Evolutionary conservation across 2,888 invertebrate species (phyloP).

Genomic region (Hymenopus coronatus): DNA sequence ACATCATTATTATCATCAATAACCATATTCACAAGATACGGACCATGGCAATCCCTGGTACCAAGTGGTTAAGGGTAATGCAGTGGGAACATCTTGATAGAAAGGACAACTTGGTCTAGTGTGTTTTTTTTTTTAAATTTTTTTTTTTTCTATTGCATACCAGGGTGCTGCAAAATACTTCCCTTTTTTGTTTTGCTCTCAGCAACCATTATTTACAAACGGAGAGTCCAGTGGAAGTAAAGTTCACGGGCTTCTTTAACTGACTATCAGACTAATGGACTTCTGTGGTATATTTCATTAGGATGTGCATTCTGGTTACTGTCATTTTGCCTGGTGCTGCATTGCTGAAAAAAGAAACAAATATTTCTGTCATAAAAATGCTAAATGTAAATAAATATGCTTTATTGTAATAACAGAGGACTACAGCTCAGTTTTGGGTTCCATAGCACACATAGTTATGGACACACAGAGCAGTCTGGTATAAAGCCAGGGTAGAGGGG

Average conservation of each 20-base stretch:
- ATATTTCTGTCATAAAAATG: background rate
- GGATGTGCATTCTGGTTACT: constrained; percentile 80
- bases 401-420: too few species aligned
- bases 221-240: constrained; percentile 17
- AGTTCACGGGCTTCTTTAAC: background rate
- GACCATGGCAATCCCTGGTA: background rate
- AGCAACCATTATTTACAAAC: constrained; percentile 6
- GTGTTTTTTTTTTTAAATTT: background rate
- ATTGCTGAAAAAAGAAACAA: constrained; percentile 65
- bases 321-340: constrained; percentile 71
- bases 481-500: too few species aligned
- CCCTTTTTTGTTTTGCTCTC: background rate
- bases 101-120: background rate
- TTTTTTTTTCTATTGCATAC: background rate
- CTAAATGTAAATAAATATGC: background rate
- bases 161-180: background rate
- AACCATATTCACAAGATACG: background rate
- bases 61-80: background rate
- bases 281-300: constrained; percentile 67
- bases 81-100: background rate
- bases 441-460: too few species aligned
- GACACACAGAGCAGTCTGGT: too few species aligned
- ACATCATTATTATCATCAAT: constrained; percentile 9
- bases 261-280: constrained; percentile 62
- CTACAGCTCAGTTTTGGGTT: too few species aligned